Percentiles rank a stretch among this genome's conserved stretches.
These are phyloP conservation scores for Drosophila barbarae DNA, from an alignment of 2,888 invertebrate species.

Conservation along the genomic window DNA sequence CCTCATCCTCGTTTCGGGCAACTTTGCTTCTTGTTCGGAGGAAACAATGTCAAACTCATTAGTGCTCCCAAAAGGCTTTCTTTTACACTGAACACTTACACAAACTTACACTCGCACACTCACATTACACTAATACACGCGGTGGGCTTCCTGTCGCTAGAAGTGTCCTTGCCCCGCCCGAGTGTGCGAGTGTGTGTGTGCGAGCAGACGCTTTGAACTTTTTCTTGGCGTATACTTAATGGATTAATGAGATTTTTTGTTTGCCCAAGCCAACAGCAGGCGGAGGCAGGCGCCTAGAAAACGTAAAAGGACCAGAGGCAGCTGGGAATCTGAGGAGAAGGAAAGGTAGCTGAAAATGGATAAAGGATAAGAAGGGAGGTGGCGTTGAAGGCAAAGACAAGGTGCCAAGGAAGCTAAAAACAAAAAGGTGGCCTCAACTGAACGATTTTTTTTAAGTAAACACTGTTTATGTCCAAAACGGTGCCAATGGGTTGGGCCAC, in stretches of 20 bases:
- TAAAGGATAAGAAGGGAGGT: conserved; percentile 14
- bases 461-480: conserved; percentile 59
- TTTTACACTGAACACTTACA: conserved; percentile 56
- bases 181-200: conserved; percentile 44
- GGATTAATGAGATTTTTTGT: conserved; percentile 75
- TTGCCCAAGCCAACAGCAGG: conserved; percentile 69
- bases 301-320: conserved; percentile 12
- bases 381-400: conserved; percentile 6
- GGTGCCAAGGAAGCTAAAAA: conserved; percentile 18
- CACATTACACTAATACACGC: conserved; percentile 25
- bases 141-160: conserved; percentile 45
- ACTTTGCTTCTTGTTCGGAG: conserved; percentile 73
- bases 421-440: conserved; percentile 48
- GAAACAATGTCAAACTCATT: conserved; percentile 76
- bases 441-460: conserved; percentile 47
- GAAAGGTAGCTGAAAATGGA: conserved; percentile 5
- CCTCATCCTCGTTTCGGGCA: conserved; percentile 30
- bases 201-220: conserved; percentile 67
- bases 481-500: conserved; percentile 29
- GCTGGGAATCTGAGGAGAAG: neutral
- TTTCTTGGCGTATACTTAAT: conserved; percentile 70
- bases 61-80: conserved; percentile 75
- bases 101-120: conserved; percentile 46
- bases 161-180: conserved; percentile 36
- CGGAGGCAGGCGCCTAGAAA: conserved; percentile 44